Conservation (phyloP, 2,797 vertebrate genomes). For the Anguilla anguilla region DNA sequence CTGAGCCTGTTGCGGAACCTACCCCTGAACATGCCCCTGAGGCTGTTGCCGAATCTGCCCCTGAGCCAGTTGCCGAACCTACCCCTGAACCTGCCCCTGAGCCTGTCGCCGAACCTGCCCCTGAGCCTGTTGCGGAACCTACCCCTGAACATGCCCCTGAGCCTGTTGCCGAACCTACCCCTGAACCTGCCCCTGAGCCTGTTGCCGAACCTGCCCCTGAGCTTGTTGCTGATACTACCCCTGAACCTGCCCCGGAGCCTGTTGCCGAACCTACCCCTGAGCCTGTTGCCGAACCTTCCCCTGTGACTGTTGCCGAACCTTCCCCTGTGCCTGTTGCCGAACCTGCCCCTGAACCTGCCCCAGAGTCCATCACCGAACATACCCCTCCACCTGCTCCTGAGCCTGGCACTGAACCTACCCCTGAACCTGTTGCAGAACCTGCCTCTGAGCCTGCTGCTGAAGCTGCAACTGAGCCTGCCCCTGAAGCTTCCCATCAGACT, state of each 20-base stretch:
- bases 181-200: not conserved
- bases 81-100: not conserved
- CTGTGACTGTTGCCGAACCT: too few species aligned
- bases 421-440: not conserved
- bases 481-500: not conserved
- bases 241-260: too few species aligned
- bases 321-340: too few species aligned
- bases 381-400: too few species aligned
- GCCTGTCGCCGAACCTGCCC: not conserved
- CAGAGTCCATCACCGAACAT: too few species aligned
- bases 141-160: not conserved
- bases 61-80: not conserved
- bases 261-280: too few species aligned
- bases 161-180: not conserved
- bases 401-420: not conserved
- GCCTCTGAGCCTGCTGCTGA: too few species aligned
- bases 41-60: not conserved
- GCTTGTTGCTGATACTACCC: too few species aligned
- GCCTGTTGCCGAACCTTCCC: not conserved
- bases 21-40: not conserved
- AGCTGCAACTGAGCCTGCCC: too few species aligned
- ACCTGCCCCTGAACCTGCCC: not conserved
- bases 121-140: not conserved
- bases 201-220: too few species aligned
- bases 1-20: not conserved